phyloP scores from a whole-genome alignment of 2,113 vertebrate genomes.

The Solenodon paradoxus region DNA sequence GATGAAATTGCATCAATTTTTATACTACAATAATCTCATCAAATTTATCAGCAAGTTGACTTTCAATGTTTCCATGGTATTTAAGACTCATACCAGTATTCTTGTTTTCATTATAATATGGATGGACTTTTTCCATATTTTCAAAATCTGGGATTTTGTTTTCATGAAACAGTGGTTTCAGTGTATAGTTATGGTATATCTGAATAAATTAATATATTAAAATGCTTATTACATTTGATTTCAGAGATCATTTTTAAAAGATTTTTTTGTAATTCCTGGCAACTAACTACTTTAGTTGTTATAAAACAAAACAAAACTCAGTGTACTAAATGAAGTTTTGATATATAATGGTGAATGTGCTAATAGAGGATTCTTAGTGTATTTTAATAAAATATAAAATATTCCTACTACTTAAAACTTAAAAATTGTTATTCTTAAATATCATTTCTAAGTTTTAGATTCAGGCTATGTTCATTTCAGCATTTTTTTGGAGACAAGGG shows the following conservation, averaged over 20 bases:
- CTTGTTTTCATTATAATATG: constrained; percentile 50
- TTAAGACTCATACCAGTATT: constrained; percentile 38
- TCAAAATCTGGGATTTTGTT: constrained; percentile 10
- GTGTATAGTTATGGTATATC: neutral
- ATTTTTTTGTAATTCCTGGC: neutral
- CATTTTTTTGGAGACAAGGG: neutral
- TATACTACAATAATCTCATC: constrained; percentile 40
- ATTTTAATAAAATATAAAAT: neutral
- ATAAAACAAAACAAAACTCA: neutral
- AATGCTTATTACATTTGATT: neutral
- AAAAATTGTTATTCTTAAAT: neutral
- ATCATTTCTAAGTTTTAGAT: neutral
- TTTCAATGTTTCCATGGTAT: constrained; percentile 22
- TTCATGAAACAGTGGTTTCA: neutral
- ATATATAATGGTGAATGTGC: neutral
- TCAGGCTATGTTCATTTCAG: neutral
- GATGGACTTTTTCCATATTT: neutral
- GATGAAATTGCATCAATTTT: constrained; percentile 43
- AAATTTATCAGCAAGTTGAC: constrained; percentile 23
- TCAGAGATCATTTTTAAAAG: neutral
- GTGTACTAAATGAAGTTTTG: neutral
- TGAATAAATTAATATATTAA: constrained; percentile 40
- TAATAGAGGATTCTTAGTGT: neutral
- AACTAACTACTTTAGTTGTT: neutral
- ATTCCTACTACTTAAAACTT: neutral